Evolutionary conservation across 2,797 vertebrate species (phyloP).

Genomic region (Eptatretus atami): DNA sequence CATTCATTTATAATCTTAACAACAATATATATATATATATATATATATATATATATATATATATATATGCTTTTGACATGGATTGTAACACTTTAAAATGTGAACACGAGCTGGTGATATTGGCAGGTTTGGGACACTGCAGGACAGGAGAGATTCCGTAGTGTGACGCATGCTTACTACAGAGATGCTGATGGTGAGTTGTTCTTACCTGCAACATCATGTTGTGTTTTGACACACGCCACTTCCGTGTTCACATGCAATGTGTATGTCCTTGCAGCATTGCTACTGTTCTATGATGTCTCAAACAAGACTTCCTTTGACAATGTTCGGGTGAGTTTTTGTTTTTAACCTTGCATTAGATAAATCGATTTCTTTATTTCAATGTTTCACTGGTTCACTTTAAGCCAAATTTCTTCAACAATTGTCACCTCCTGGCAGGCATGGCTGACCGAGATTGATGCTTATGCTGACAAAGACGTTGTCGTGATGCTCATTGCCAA

Average conservation of each 20-base stretch:
- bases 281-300: constrained; percentile 1
- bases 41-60: too few relatives aligned
- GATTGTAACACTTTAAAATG: too few relatives aligned
- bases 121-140: neutral
- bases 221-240: too few relatives aligned
- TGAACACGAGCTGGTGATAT: too few relatives aligned
- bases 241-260: too few relatives aligned
- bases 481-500: constrained; percentile 4
- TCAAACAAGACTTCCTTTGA: neutral
- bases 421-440: neutral
- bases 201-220: neutral
- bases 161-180: constrained; percentile 2
- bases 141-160: constrained; percentile 2
- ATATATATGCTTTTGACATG: too few relatives aligned
- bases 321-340: constrained; percentile 3
- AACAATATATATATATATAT: too few relatives aligned
- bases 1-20: too few relatives aligned
- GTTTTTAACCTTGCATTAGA: neutral
- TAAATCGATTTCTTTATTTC: too few relatives aligned
- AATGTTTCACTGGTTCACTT: too few relatives aligned
- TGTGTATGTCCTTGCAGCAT: neutral
- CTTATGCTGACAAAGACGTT: constrained; percentile 1
- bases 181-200: neutral
- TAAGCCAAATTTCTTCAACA: too few relatives aligned
- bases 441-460: constrained; percentile 1